Evolutionary conservation across 2,888 invertebrate genomes (phyloP), one percentile per base, ranked within the genome.

Genomic region (Gnatocerus cornutus): DNA sequence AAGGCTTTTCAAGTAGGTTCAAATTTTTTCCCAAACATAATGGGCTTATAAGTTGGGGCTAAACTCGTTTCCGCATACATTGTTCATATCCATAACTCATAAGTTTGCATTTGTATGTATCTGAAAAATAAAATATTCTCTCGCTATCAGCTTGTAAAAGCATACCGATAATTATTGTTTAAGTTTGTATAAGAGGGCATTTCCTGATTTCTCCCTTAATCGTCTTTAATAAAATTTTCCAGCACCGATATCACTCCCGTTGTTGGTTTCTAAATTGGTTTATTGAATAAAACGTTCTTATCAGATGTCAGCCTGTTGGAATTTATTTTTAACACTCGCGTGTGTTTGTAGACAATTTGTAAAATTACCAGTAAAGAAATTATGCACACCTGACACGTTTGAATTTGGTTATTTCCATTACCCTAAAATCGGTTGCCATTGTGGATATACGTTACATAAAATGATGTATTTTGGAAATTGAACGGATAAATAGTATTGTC

Each of bases 301-400:
- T 41, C 12, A 41, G 41, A 13, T 10, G 41, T 41, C 41, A 12
- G 9, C 6, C n/a, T 41, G 41, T 7, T 41, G 13, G 41, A 41
- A 41, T 41, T 41, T 41, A 41, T 41, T 41, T 41, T 41, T 41
- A 41, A 12, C 41, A 12, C 41, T 41, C n/a, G 41, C 41, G 41
- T 41, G 41, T 41, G 41, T 7, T 6, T 41, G 12, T 13, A 2
- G 13, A 41, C 41, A 41, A 41, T 12, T 41, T 41, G 41, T 5
- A 13, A 41, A 41, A 12, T 41, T 41, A n/a, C 13, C 13, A 10
- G 12, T 5, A n/a, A 41, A 41, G 33, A 33, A 33, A 33, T 33
- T 33, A 41, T n/a, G 12, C 41, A 41, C n/a, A 12, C 41, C 37
- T 21, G 37, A 37, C n/a, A 33, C n/a, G 33, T 33, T 33, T 33